Evolutionary conservation across 2,888 invertebrate genomes (phyloP).

Genomic region (Philaethria dido): DNA sequence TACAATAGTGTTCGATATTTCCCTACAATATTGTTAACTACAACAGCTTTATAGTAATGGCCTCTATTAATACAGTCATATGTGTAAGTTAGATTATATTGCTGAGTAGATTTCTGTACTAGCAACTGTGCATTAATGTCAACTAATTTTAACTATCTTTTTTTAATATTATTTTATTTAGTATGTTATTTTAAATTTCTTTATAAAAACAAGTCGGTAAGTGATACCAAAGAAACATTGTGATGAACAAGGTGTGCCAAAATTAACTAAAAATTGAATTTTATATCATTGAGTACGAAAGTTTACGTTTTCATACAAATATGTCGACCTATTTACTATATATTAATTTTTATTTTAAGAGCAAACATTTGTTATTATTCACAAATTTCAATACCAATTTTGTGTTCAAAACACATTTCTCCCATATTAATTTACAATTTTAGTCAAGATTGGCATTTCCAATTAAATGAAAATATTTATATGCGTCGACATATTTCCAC

Average conservation of each 20-base stretch:
- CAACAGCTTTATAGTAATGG: slow-evolving; percentile 17
- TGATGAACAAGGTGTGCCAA: slow-evolving; percentile 14
- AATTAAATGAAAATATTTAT: neutral
- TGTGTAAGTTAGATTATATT: slow-evolving; percentile 39
- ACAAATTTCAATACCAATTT: too few species aligned
- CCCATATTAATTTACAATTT: neutral
- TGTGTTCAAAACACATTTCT: too few species aligned
- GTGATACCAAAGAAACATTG: slow-evolving; percentile 14
- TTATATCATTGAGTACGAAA: slow-evolving; percentile 11
- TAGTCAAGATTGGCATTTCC: neutral
- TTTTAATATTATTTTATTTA: neutral
- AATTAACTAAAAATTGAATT: slow-evolving; percentile 2
- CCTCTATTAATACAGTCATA: slow-evolving; percentile 31
- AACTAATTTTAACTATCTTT: neutral
- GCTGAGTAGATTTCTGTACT: slow-evolving; percentile 38
- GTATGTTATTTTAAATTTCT: neutral
- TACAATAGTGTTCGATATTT: neutral
- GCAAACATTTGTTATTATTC: too few species aligned
- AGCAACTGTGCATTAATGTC: slow-evolving; percentile 26
- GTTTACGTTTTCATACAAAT: neutral
- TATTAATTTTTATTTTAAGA: too few species aligned
- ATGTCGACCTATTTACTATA: slow-evolving; percentile 1
- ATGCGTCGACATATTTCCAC: slow-evolving; percentile 7
- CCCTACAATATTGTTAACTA: neutral
- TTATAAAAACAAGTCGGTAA: neutral